Conservation (phyloP, 2,888 invertebrate genomes). For the Caenorhabditis sp. region DNA sequence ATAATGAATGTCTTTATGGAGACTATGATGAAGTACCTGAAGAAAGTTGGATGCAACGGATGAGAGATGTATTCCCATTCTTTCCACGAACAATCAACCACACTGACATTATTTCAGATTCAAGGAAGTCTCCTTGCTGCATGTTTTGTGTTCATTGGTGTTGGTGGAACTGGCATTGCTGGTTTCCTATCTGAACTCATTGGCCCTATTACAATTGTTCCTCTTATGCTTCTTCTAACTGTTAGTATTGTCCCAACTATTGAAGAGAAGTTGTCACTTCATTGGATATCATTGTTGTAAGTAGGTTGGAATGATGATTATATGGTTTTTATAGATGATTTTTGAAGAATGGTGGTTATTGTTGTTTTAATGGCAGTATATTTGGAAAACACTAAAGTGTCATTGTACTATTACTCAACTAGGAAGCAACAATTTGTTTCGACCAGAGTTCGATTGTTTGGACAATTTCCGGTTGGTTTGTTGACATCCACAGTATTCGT, state of each 20-base stretch:
- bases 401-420: constrained; percentile 50
- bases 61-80: constrained; percentile 37
- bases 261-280: constrained; percentile 57
- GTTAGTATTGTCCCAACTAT: constrained; percentile 59
- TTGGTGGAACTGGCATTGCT: constrained; percentile 63
- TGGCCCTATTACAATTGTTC: constrained; percentile 68
- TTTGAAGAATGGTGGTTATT: constrained; percentile 50
- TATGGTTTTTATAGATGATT: constrained; percentile 32
- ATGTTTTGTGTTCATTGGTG: constrained; percentile 59
- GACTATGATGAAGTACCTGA: constrained; percentile 52
- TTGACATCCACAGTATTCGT: too few relatives aligned
- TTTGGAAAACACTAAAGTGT: constrained; percentile 55
- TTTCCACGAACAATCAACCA: background rate
- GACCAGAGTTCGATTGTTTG: constrained; percentile 52
- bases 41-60: constrained; percentile 47
- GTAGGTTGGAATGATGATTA: background rate
- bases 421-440: constrained; percentile 31
- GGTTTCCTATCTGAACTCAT: constrained; percentile 60
- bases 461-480: constrained; percentile 59
- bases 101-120: constrained; percentile 49
- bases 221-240: constrained; percentile 63
- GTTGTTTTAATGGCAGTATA: constrained; percentile 60
- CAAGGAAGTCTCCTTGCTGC: constrained; percentile 62
- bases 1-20: constrained; percentile 49
- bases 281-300: constrained; percentile 66